A percentile compares a stretch with the other conserved stretches of the same genome.
Conservation (phyloP, 2,888 invertebrate species). For the Leptopilina drosophilae region DNA sequence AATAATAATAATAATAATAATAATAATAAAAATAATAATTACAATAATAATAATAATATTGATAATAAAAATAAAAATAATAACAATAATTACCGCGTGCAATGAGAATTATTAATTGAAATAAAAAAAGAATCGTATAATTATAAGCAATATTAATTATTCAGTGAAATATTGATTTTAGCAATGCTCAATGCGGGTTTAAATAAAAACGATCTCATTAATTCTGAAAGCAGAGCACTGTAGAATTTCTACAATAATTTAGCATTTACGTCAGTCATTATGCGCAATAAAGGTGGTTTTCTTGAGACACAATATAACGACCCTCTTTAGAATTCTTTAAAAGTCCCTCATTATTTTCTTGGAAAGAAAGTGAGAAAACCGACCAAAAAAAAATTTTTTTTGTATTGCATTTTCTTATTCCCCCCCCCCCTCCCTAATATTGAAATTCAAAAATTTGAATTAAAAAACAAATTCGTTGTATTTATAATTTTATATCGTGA, state of each 20-base stretch:
- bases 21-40: too few relatives aligned
- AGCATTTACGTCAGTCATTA: conserved; percentile 11
- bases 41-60: too few relatives aligned
- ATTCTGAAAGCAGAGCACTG: conserved; percentile 1
- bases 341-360: conserved; percentile 1
- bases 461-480: conserved; percentile 2
- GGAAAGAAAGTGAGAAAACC: neutral
- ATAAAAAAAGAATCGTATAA: too few relatives aligned
- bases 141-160: too few relatives aligned
- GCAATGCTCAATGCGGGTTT: neutral
- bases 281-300: conserved; percentile 10
- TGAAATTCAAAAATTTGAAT: neutral
- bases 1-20: too few relatives aligned
- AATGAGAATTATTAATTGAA: too few relatives aligned
- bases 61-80: too few relatives aligned
- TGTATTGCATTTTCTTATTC: neutral
- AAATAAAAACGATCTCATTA: conserved; percentile 11
- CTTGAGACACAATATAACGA: neutral
- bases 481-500: too few relatives aligned
- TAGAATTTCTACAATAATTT: neutral
- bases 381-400: neutral
- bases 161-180: neutral
- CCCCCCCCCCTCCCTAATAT: too few relatives aligned
- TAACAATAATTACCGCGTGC: too few relatives aligned
- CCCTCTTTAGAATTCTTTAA: conserved; percentile 14